Conservation (phyloP, 2,888 invertebrate species). For the Diloba caeruleocephala region DNA sequence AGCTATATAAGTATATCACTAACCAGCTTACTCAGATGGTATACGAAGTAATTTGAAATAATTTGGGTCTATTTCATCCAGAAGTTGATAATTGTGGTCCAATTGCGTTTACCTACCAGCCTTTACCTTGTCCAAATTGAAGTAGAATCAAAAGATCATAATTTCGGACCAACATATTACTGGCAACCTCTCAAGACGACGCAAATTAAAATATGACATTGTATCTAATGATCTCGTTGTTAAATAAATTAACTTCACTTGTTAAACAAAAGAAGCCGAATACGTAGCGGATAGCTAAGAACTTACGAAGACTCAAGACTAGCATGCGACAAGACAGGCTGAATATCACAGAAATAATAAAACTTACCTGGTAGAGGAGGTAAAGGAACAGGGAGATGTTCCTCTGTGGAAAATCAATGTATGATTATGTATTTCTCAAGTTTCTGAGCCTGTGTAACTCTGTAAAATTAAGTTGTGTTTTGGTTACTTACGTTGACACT, state of each 20-base stretch:
- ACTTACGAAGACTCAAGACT: background rate
- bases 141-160: no score
- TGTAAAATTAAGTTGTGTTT: background rate
- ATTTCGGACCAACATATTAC: no score
- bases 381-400: constrained; percentile 24
- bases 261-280: no score
- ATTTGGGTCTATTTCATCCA: background rate
- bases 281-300: no score
- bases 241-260: background rate
- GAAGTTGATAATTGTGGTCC: background rate
- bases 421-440: constrained; percentile 9
- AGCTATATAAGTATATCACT: background rate
- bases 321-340: background rate
- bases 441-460: background rate
- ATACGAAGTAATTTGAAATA: background rate
- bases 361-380: constrained; percentile 36
- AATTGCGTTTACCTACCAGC: background rate
- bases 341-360: background rate
- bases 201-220: background rate
- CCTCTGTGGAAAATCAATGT: constrained; percentile 29
- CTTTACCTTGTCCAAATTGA: no score
- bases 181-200: no score
- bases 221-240: background rate
- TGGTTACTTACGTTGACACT: constrained; percentile 55
- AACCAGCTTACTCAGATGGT: constrained; percentile 5